Evolutionary conservation across 2,113 vertebrate genomes (phyloP).

Genomic region (Nothobranchius kuhntae): DNA sequence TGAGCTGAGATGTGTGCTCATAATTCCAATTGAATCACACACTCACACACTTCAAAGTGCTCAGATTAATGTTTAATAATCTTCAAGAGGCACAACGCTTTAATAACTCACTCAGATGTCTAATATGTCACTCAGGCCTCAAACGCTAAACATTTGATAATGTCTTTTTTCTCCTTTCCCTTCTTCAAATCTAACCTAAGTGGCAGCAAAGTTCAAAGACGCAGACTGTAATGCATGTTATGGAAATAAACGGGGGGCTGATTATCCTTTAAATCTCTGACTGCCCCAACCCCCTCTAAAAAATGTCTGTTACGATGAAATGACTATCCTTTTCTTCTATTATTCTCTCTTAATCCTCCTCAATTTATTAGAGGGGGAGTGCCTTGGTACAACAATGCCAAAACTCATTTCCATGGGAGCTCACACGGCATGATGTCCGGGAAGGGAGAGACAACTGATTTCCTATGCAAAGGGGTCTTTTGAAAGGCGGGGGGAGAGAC

Average conservation of each 20-base stretch:
- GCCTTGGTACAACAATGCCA: slow-evolving; percentile 90
- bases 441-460: slow-evolving; percentile 95
- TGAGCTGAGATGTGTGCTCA: slow-evolving; percentile 27
- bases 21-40: slow-evolving; percentile 42
- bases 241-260: slow-evolving; percentile 90
- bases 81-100: slow-evolving; percentile 71
- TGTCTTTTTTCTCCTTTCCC: slow-evolving; percentile 30
- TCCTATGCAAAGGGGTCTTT: slow-evolving; percentile 88
- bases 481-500: slow-evolving; percentile 37
- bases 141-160: slow-evolving; percentile 70
- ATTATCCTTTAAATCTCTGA: slow-evolving; percentile 90
- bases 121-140: slow-evolving; percentile 69
- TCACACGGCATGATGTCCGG: slow-evolving; percentile 91
- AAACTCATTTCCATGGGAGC: slow-evolving; percentile 91
- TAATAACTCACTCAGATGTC: slow-evolving; percentile 75
- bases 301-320: slow-evolving; percentile 88
- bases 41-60: slow-evolving; percentile 72
- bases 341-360: slow-evolving; percentile 91
- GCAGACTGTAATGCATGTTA: slow-evolving; percentile 86
- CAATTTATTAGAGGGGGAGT: slow-evolving; percentile 87
- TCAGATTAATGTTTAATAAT: slow-evolving; percentile 76
- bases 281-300: slow-evolving; percentile 79
- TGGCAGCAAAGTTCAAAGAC: slow-evolving; percentile 88
- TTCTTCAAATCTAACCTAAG: slow-evolving; percentile 74
- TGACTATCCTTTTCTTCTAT: slow-evolving; percentile 91